phyloP scores from a whole-genome alignment of 2,888 invertebrate genomes.

The Heliconius sara region DNA sequence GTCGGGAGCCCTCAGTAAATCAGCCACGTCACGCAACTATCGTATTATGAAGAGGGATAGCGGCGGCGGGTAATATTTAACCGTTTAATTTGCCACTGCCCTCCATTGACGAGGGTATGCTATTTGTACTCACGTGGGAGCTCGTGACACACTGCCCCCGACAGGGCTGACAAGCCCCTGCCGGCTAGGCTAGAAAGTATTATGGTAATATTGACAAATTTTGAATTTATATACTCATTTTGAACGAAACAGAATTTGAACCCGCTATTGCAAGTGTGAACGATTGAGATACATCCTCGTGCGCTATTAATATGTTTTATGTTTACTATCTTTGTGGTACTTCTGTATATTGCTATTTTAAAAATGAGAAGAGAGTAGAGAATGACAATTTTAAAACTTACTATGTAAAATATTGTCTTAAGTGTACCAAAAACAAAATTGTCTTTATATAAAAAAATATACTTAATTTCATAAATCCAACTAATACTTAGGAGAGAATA shows the following conservation, averaged over 20 bases:
- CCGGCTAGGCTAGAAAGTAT: background rate
- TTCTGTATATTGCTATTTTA: too few species aligned
- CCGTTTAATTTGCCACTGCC: constrained; percentile 55
- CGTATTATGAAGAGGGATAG: constrained; percentile 32
- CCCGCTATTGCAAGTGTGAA: background rate
- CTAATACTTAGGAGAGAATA: too few species aligned
- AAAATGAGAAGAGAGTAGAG: too few species aligned
- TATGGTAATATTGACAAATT: background rate
- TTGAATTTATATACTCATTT: background rate
- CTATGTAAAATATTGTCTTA: too few species aligned
- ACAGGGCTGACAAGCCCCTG: constrained; percentile 37
- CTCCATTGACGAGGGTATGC: constrained; percentile 63
- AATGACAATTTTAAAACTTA: too few species aligned
- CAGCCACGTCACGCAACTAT: constrained; percentile 26
- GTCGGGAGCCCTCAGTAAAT: constrained; percentile 2
- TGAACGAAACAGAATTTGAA: background rate
- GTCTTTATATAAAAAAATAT: too few species aligned
- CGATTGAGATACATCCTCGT: too few species aligned
- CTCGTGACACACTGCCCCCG: constrained; percentile 57
- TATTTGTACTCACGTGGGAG: constrained; percentile 56
- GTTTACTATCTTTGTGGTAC: too few species aligned
- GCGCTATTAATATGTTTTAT: too few species aligned
- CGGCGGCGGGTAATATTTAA: constrained; percentile 29
- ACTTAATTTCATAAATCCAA: too few species aligned
- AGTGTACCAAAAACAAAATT: too few species aligned